Evolutionary conservation across 2,113 vertebrate genomes (phyloP), one percentile per base, ranked within the genome.

Genomic region (Vidua chalybeata): DNA sequence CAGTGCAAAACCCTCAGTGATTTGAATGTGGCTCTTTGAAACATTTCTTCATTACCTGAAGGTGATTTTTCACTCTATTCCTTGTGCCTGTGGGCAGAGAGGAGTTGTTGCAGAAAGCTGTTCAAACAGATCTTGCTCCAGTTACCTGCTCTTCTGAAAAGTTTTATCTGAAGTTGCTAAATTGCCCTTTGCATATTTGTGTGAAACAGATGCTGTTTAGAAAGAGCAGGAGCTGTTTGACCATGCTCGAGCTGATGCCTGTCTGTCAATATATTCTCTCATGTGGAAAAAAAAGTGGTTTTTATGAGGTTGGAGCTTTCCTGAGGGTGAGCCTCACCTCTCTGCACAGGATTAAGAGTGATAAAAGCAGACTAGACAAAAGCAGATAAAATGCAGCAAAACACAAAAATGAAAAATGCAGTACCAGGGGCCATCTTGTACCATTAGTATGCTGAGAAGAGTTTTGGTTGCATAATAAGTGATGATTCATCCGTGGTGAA

Each of bases 311-410:
- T 48, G 39, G 54, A 81, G 51, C 55, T 94, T 80, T 76, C 78
- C 61, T 82, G 35, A 51, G 76, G 72, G 68, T 71, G 68, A 90
- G 54, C 55, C 23, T 84, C 33, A 10, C 21, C 11, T 55, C 28
- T 49, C 43, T 74, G 85, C 45, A 39, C 28, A 85, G 74, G 63
- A 71, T 80, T 84, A 68, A 30, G 56, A 89, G 45, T 59, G 54
- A 91, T 72, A 91, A 91, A 93, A 96, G n/a, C 45, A 23, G 64
- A 39, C 33, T 33, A 48, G 72, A 78, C 84, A 79, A 87, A 89
- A 69, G 30, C 72, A 73, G 55, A 69, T 80, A 45, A 81, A 89
- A 52, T 66, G 30, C 39, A 76, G 37, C 19, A 62, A 83, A 87
- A 8, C 62, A n/a, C 33, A 81, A 15, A 17, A 69, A 45, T 82